Evolutionary conservation across 2,113 vertebrate genomes (phyloP).

Genomic region (Microcebus griseorufus): DNA sequence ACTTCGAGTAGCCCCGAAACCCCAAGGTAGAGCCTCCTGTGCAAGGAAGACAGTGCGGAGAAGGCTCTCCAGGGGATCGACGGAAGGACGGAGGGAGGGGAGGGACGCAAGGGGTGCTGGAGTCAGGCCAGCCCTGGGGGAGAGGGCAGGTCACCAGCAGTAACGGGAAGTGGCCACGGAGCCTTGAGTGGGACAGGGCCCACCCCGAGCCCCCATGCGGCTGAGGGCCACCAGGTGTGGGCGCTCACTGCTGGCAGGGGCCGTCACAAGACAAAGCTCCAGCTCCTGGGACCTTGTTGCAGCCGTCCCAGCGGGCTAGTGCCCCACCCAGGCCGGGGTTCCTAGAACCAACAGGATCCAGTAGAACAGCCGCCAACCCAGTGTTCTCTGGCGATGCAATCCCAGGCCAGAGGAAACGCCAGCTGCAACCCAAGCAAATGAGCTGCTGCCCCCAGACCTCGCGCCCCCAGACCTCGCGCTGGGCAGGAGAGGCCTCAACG

Average conservation of each 20-base stretch:
- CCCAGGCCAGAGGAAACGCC: not conserved
- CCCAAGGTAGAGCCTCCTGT: not conserved
- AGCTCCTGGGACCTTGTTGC: fast-evolving
- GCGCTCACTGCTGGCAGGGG: too few species aligned
- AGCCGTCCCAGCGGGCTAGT: not conserved
- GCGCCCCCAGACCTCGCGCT: fast-evolving
- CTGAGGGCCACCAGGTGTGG: too few species aligned
- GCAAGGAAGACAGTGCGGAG: not conserved
- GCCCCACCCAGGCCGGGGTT: not conserved
- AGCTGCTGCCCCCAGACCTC: not conserved
- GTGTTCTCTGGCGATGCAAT: not conserved
- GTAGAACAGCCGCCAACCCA: not conserved
- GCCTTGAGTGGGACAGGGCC: not conserved
- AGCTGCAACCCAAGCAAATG: not conserved
- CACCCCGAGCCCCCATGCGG: not conserved
- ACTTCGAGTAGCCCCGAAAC: too few species aligned
- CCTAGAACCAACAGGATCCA: not conserved
- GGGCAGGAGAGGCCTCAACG: not conserved
- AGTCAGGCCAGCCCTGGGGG: not conserved
- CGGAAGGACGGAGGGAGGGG: not conserved
- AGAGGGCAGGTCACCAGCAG: not conserved
- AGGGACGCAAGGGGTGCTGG: fast-evolving
- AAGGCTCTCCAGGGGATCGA: too few species aligned
- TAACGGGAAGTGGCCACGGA: not conserved
- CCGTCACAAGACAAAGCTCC: too few species aligned